Percentiles rank a stretch among this genome's conserved stretches.
phyloP scores from a whole-genome alignment of 2,888 invertebrate species.

The Nomada hirtipes region DNA sequence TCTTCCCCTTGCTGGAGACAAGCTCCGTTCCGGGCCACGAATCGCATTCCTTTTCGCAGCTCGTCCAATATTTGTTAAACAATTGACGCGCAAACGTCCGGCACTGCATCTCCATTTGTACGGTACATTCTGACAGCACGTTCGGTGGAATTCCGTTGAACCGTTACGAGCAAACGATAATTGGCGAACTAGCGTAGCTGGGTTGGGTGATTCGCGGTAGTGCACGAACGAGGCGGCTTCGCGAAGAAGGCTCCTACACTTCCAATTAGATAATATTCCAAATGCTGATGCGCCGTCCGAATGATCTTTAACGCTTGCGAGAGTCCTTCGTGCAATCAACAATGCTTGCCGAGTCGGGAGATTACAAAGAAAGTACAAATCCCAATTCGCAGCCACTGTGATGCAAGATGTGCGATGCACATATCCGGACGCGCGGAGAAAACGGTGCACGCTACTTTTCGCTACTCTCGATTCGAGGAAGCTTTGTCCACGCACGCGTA shows the following conservation, averaged over 20 bases:
- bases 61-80: too few relatives aligned
- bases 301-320: too few relatives aligned
- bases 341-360: background rate
- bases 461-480: conserved; percentile 50
- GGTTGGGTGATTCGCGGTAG: background rate
- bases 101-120: background rate
- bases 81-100: background rate
- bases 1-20: too few relatives aligned
- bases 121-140: background rate
- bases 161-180: conserved; percentile 54
- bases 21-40: background rate
- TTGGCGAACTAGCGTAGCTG: conserved; percentile 43
- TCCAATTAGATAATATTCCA: too few relatives aligned
- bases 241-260: too few relatives aligned
- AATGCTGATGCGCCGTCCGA: too few relatives aligned
- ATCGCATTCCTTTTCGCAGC: background rate
- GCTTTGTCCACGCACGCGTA: conserved; percentile 49
- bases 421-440: conserved; percentile 21
- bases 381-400: conserved; percentile 8
- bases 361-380: background rate
- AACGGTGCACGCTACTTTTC: conserved; percentile 27
- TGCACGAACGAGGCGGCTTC: too few relatives aligned
- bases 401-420: conserved; percentile 13
- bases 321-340: background rate
- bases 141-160: conserved; percentile 32